phyloP scores from a whole-genome alignment of 2,888 invertebrate species.

The Ypsolopha scabrella region DNA sequence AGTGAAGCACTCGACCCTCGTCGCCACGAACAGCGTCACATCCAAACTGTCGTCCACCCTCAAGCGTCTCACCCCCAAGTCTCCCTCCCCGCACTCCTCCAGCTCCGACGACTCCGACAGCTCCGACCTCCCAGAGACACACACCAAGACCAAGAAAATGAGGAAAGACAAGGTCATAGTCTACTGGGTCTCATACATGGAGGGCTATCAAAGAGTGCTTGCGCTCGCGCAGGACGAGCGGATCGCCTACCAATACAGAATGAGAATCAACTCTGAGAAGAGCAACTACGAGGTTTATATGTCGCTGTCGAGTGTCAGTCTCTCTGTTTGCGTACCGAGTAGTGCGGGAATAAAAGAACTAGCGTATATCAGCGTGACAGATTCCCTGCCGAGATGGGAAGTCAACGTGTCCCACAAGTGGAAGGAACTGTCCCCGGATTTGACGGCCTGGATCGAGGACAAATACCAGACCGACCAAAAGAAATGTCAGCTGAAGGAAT shows the following conservation, averaged over 20 bases:
- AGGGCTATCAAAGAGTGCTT: slow-evolving; percentile 79
- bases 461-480: slow-evolving; percentile 78
- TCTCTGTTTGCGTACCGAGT: slow-evolving; percentile 68
- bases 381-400: slow-evolving; percentile 84
- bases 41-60: slow-evolving; percentile 68
- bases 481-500: slow-evolving; percentile 81
- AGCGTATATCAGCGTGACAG: slow-evolving; percentile 74
- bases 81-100: slow-evolving; percentile 65
- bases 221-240: slow-evolving; percentile 82
- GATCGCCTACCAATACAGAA: slow-evolving; percentile 72
- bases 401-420: slow-evolving; percentile 83
- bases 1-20: slow-evolving; percentile 67
- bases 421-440: slow-evolving; percentile 81
- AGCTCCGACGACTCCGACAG: slow-evolving; percentile 73
- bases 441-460: slow-evolving; percentile 86
- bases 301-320: slow-evolving; percentile 76
- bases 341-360: slow-evolving; percentile 70
- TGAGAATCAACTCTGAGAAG: slow-evolving; percentile 74
- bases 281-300: slow-evolving; percentile 77
- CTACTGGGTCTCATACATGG: slow-evolving; percentile 85
- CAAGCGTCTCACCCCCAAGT: slow-evolving; percentile 62
- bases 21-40: slow-evolving; percentile 56
- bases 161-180: slow-evolving; percentile 81
- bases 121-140: slow-evolving; percentile 52
- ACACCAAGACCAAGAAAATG: slow-evolving; percentile 69